A percentile compares a stretch with the other conserved stretches of the same genome.
Conservation (phyloP, 1,140 invertebrate species). For the Sitophilus oryzae region DNA sequence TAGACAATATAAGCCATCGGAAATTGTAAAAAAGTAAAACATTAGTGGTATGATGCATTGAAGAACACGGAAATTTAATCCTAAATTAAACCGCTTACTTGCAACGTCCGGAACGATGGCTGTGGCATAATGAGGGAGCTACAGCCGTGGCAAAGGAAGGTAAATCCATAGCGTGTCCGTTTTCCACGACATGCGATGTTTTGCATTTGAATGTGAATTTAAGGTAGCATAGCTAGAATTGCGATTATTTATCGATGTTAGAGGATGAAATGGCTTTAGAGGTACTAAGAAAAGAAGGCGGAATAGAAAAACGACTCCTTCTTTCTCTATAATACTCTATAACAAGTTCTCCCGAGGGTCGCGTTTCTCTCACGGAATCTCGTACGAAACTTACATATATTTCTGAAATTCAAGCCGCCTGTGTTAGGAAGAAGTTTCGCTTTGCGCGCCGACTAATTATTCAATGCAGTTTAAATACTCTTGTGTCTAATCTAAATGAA, state of each 20-base stretch:
- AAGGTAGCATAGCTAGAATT: no score
- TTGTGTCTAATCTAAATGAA: not conserved
- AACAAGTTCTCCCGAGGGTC: no score
- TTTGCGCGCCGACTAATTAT: not conserved
- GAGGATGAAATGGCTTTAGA: no score
- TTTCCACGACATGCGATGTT: not conserved
- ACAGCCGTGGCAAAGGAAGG: no score
- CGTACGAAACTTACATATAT: not conserved
- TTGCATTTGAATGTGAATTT: constrained; percentile 3
- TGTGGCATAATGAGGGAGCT: constrained; percentile 2
- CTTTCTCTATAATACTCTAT: no score
- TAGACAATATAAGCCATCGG: no score
- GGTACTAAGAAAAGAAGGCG: no score
- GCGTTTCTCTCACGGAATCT: not conserved
- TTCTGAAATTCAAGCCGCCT: not conserved
- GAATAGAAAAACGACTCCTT: no score
- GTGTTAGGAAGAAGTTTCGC: not conserved
- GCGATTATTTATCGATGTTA: no score
- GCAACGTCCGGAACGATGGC: not conserved
- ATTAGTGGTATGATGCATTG: not conserved
- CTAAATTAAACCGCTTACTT: no score
- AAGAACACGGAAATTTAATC: no score
- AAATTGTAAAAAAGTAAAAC: no score
- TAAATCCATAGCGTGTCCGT: not conserved
- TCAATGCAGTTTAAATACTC: not conserved